These are phyloP conservation scores for Anarsia innoxiella DNA, from an alignment of 2,888 invertebrate genomes.

Conservation along the genomic window DNA sequence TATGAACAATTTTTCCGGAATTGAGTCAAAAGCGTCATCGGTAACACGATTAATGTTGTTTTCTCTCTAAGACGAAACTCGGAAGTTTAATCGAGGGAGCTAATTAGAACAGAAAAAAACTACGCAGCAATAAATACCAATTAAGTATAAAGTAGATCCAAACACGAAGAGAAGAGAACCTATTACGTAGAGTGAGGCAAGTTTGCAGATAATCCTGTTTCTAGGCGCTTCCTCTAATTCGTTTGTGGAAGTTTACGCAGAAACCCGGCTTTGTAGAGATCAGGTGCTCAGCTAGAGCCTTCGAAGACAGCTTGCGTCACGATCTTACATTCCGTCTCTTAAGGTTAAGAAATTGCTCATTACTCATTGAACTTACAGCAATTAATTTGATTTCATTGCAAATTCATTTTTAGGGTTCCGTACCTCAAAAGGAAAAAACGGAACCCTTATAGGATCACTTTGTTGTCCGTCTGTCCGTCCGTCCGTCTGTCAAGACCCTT, in stretches of 20 bases:
- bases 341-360: no score
- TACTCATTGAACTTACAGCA: no score
- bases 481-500: no score
- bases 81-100: not conserved
- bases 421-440: no score
- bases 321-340: no score
- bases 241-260: slow-evolving; percentile 16
- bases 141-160: slow-evolving; percentile 11
- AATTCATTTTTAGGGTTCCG: no score
- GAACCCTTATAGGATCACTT: no score
- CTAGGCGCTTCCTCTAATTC: slow-evolving; percentile 46
- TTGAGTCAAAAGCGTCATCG: no score
- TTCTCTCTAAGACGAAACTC: not conserved
- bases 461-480: no score
- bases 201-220: slow-evolving; percentile 45
- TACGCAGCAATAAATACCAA: slow-evolving; percentile 1
- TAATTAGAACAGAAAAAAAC: not conserved
- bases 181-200: slow-evolving; percentile 35
- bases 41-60: no score
- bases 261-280: slow-evolving; percentile 35
- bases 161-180: slow-evolving; percentile 22
- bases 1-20: no score
- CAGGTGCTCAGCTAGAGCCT: slow-evolving; percentile 42
- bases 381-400: no score
- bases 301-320: slow-evolving; percentile 26